Evolutionary conservation across 2,797 vertebrate genomes (phyloP), one percentile per base, ranked within the genome.

Genomic region (Cephalopachus bancanus): DNA sequence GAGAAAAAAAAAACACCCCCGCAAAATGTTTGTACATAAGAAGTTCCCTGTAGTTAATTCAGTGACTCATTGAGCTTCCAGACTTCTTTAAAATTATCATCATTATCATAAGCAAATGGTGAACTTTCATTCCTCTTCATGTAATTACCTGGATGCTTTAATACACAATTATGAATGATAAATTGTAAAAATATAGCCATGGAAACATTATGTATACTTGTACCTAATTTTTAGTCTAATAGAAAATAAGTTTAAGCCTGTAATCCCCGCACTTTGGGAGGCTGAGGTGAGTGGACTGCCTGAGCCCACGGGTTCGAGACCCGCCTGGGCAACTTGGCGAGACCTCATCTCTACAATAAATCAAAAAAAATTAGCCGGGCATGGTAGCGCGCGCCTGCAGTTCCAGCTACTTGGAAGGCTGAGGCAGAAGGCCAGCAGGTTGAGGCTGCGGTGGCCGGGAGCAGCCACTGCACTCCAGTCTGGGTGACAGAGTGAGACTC

Each of bases 31-130:
- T 79, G 59, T 83, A 67, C 14, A 59, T 14, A 64, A 89, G 37
- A 78, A 88, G 79, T 79, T 83, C 30, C 9, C 55, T 91, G 12
- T 59, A 30, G 62, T 53, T 92, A 96, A 86, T 78, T 93, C 62
- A 67, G 65, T 64, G 71, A 81, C 24, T 75, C 65, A 22, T 1
- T n/a, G 30, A 83, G 20, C 33, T 84, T 91, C 76, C 53, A 74
- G 69, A 89, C 14, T 95, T 89, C 60, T 67, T 94, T 51, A 65
- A 93, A 94, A 78, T 69, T 6, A 49, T 94, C 44, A 57, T 83
- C 33, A 28, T 24, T 86, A 55, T 57, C n/a, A 89, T 44, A 75
- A 75, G 24, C 33, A 85, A 19, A 5, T 2, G n/a, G 20, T 53
- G 80, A 78, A 10, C 19, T 92, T 85, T 24, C 62, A 51, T 62